phyloP scores from a whole-genome alignment of 2,113 vertebrate genomes.

The Verasper variegatus region DNA sequence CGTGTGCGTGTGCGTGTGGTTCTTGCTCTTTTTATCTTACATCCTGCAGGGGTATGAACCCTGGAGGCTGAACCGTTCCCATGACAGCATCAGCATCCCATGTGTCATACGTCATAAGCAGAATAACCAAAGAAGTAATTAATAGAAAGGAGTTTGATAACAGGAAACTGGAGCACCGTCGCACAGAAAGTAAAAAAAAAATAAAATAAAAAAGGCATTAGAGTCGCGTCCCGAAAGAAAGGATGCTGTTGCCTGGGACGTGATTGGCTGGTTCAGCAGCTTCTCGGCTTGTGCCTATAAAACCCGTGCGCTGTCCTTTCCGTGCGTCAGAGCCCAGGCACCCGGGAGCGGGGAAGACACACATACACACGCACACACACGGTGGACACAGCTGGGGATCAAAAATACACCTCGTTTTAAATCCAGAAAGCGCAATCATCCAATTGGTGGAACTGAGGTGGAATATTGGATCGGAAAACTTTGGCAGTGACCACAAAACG shows the following conservation, averaged over 20 bases:
- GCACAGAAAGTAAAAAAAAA: too few relatives aligned
- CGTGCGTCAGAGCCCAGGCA: slow-evolving; percentile 19
- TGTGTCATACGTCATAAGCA: neutral
- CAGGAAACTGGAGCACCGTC: neutral
- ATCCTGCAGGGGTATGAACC: neutral
- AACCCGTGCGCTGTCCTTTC: neutral
- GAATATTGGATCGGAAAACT: slow-evolving; percentile 41
- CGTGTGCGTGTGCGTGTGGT: neutral
- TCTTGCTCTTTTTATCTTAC: neutral
- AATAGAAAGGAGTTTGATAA: too few relatives aligned
- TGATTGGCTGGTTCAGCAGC: slow-evolving; percentile 67
- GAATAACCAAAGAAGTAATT: neutral
- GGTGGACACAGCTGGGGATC: slow-evolving; percentile 3
- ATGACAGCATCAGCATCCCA: slow-evolving; percentile 19
- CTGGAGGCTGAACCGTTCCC: slow-evolving; percentile 17
- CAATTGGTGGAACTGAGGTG: slow-evolving; percentile 9
- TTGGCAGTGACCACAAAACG: neutral
- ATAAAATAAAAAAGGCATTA: too few relatives aligned
- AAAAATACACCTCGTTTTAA: too few relatives aligned
- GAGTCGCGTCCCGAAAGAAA: neutral
- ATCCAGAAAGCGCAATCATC: too few relatives aligned
- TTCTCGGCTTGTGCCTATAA: slow-evolving; percentile 59
- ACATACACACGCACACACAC: neutral
- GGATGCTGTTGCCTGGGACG: slow-evolving; percentile 19
- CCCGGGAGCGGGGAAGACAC: neutral